phyloP scores from a whole-genome alignment of 2,888 invertebrate species.

The Alloscopus bannaensis region DNA sequence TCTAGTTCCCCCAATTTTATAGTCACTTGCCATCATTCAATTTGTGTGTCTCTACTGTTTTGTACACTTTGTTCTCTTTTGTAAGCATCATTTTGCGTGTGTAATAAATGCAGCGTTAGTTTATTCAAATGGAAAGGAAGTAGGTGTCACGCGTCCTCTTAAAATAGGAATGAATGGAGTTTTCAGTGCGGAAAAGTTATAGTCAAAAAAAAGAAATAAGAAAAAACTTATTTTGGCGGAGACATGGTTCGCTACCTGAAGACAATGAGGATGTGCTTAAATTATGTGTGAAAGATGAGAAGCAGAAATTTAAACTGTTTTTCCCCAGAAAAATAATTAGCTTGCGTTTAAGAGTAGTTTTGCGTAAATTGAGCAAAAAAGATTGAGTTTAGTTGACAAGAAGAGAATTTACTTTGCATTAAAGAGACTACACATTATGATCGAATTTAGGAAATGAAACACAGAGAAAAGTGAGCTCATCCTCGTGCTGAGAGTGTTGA shows the following conservation, averaged over 20 bases:
- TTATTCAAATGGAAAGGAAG: background rate
- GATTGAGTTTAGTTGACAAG: background rate
- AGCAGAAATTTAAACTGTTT: background rate
- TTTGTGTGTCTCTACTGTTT: no score
- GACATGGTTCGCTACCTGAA: conserved; percentile 22
- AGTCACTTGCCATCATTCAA: background rate
- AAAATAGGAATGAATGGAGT: conserved; percentile 31
- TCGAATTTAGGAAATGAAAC: no score
- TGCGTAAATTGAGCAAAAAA: background rate
- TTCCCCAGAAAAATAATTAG: conserved; percentile 1
- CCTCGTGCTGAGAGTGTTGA: no score
- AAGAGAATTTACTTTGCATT: no score
- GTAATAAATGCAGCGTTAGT: conserved; percentile 2
- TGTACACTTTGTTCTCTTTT: no score
- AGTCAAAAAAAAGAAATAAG: conserved; percentile 2
- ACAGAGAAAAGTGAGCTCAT: no score
- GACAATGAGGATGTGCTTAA: conserved; percentile 13
- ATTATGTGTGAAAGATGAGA: conserved; percentile 3
- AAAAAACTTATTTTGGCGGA: conserved; percentile 21
- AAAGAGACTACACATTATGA: no score
- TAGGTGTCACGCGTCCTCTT: conserved; percentile 11
- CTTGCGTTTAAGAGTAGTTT: no score
- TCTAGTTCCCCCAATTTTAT: background rate
- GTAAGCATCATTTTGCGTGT: no score
- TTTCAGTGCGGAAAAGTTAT: conserved; percentile 43